Evolutionary conservation across 2,113 vertebrate species (phyloP).

Genomic region (Poecile atricapillus): DNA sequence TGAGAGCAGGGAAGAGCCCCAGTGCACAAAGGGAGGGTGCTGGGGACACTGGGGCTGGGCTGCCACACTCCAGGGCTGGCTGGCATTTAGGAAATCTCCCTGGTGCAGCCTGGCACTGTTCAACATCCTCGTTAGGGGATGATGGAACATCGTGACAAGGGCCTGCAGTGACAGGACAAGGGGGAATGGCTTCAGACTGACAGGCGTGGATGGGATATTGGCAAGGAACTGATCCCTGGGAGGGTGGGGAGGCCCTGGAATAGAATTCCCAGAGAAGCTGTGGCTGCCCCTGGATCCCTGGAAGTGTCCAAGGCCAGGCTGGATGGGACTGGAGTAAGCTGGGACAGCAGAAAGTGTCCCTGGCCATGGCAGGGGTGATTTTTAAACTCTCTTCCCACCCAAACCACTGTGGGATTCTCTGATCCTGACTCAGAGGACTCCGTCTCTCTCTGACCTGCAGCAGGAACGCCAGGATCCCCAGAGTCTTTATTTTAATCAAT

Average conservation of each 20-base stretch:
- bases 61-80: background rate
- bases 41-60: background rate
- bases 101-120: background rate
- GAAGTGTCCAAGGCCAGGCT: accelerated
- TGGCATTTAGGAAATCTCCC: background rate
- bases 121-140: background rate
- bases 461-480: slow-evolving; percentile 8
- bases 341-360: background rate
- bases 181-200: background rate
- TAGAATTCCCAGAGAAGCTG: background rate
- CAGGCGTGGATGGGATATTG: too few species aligned
- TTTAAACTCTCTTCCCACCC: background rate
- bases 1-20: accelerated
- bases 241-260: background rate
- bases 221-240: background rate
- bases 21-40: accelerated
- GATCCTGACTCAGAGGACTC: background rate
- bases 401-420: too few species aligned
- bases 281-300: background rate
- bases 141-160: background rate
- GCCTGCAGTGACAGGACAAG: background rate
- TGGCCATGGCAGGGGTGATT: background rate
- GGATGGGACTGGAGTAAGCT: background rate
- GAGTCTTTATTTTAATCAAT: background rate
- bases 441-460: background rate